These are phyloP conservation scores for Apolygus lucorum DNA, from an alignment of 1,140 invertebrate species.

Conservation along the genomic window DNA sequence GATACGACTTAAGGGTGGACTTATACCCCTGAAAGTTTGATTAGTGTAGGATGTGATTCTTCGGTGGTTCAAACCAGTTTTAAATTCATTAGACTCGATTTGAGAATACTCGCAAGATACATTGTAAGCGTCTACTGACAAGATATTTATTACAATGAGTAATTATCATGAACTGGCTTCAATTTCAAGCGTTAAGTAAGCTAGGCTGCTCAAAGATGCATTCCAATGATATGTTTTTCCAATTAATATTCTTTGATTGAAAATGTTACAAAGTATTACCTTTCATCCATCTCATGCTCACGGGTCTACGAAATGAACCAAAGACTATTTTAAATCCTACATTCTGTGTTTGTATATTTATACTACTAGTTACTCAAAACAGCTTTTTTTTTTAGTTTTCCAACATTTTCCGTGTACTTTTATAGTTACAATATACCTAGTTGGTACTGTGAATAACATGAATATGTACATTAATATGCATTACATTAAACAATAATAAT, in stretches of 20 bases:
- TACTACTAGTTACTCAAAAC: not conserved
- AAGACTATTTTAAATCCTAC: not conserved
- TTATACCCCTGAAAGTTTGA: too few relatives aligned
- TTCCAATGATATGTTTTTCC: conserved; percentile 11
- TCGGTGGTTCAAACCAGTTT: too few relatives aligned
- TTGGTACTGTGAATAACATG: too few relatives aligned
- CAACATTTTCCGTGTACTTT: too few relatives aligned
- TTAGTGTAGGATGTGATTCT: too few relatives aligned
- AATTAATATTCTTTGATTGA: conserved; percentile 9
- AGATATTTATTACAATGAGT: not conserved
- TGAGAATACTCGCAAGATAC: too few relatives aligned
- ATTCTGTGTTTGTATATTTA: not conserved
- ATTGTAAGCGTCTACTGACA: not conserved
- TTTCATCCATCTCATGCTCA: not conserved
- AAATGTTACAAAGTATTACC: not conserved
- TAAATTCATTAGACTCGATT: too few relatives aligned
- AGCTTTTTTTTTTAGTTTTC: not conserved
- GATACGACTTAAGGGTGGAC: too few relatives aligned
- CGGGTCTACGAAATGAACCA: not conserved
- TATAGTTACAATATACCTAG: not conserved
- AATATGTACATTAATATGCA: too few relatives aligned
- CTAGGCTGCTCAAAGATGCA: not conserved
- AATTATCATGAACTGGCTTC: not conserved
- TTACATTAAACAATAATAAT: too few relatives aligned
- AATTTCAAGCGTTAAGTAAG: not conserved